Conservation (phyloP, 30 jellyfish, hydroid and myxozoan species). For the Cassiopea xamachana region DNA sequence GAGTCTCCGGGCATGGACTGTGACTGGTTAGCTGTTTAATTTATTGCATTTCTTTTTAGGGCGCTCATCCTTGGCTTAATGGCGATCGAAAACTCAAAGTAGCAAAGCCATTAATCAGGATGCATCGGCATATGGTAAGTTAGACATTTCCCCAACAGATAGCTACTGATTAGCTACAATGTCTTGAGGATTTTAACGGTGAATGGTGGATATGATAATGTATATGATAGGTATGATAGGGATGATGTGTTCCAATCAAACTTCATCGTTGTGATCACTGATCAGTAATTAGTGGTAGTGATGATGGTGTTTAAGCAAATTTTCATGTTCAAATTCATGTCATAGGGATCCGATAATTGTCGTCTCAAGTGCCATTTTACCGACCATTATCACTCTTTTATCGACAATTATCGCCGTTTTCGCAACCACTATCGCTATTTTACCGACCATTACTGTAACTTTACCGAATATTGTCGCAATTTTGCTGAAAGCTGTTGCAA, state of each 20-base stretch:
- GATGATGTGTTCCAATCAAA: background rate
- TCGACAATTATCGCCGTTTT: no score
- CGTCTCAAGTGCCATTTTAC: no score
- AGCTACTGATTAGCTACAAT: background rate
- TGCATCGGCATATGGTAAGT: slow-evolving; percentile 50
- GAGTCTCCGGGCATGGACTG: no score
- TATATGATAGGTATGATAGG: background rate
- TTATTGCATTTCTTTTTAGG: background rate
- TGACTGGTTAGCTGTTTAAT: no score
- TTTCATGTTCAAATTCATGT: background rate
- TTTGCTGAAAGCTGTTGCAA: no score
- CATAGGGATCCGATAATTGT: no score
- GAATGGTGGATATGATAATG: background rate
- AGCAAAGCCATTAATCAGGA: slow-evolving; percentile 5
- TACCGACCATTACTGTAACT: no score
- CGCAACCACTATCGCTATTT: no score
- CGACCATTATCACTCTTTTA: no score
- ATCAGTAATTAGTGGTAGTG: background rate
- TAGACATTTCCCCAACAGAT: background rate
- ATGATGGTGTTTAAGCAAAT: background rate
- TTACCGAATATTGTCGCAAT: no score
- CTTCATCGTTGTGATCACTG: background rate
- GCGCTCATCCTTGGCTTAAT: slow-evolving; percentile 79
- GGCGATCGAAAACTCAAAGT: slow-evolving; percentile 33
- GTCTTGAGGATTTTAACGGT: background rate